phyloP scores from a whole-genome alignment of 2,797 vertebrate species.

The Hippopotamyrus pictus region DNA sequence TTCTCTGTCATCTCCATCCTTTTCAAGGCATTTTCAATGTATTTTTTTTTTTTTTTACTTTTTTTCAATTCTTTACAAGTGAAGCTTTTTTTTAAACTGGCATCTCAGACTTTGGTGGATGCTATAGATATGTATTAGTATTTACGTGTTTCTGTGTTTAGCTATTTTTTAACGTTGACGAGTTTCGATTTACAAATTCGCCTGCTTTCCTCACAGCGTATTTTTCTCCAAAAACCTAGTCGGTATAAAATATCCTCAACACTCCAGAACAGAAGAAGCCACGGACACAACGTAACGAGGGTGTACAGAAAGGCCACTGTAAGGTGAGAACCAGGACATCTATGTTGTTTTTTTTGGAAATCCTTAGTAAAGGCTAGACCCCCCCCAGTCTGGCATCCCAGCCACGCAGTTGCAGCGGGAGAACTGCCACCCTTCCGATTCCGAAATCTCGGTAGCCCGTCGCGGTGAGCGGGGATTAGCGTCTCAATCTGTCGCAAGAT shows the following conservation, averaged over 20 bases:
- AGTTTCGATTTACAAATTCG: conserved; percentile 30
- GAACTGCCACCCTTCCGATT: not conserved
- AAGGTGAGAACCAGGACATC: conserved; percentile 53
- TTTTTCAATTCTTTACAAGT: conserved; percentile 61
- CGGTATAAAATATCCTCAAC: conserved; percentile 56
- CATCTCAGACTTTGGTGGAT: conserved; percentile 90
- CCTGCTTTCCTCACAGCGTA: conserved; percentile 28
- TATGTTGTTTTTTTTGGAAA: conserved; percentile 12
- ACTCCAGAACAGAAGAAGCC: conserved; percentile 55
- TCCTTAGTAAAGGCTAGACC: not conserved
- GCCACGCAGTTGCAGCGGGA: not conserved
- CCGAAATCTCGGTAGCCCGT: not conserved
- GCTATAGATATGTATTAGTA: conserved; percentile 59
- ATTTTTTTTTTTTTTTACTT: conserved; percentile 51
- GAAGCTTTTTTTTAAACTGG: conserved; percentile 71
- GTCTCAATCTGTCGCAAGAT: not conserved
- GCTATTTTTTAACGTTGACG: conserved; percentile 27
- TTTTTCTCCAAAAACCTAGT: conserved; percentile 45
- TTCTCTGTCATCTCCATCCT: conserved; percentile 48
- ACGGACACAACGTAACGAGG: conserved; percentile 68
- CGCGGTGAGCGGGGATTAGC: not conserved
- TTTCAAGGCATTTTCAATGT: conserved; percentile 62
- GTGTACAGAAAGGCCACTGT: conserved; percentile 91
- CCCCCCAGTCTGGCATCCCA: not conserved
- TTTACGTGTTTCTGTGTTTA: conserved; percentile 20